Conservation (phyloP, 2,113 vertebrate genomes). For the Ceyx melanurus region DNA sequence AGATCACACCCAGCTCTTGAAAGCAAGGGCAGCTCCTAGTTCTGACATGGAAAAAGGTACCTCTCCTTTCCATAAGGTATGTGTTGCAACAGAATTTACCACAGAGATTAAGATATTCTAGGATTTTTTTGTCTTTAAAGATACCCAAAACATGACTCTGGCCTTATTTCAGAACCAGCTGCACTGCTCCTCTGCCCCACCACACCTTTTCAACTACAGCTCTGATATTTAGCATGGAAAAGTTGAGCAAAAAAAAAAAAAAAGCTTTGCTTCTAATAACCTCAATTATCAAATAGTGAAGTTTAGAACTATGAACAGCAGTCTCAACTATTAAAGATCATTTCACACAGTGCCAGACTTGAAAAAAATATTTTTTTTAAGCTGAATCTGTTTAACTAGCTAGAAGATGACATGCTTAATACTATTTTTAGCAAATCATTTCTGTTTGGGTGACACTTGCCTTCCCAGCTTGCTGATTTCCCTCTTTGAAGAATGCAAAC, state of each 20-base stretch:
- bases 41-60: not conserved
- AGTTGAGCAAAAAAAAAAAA: not conserved
- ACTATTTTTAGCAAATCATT: not conserved
- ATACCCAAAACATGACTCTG: not conserved
- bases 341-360: not conserved
- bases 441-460: not conserved
- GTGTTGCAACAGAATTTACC: not conserved
- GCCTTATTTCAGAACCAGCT: not conserved
- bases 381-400: not conserved
- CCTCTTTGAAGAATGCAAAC: not conserved
- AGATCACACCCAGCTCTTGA: not conserved
- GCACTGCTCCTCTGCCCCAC: not conserved
- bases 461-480: not conserved
- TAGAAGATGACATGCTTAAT: not conserved
- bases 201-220: not conserved
- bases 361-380: not conserved
- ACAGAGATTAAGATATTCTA: not conserved
- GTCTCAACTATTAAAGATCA: not conserved
- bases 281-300: not conserved
- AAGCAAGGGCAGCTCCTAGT: not conserved
- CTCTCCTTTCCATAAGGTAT: not conserved
- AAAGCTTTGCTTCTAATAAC: not conserved
- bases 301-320: not conserved
- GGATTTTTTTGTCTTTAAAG: not conserved
- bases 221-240: not conserved